Base-by-base conservation (phyloP, 2,797 vertebrate genomes). In the Enteromius unitaeniatus region DNA sequence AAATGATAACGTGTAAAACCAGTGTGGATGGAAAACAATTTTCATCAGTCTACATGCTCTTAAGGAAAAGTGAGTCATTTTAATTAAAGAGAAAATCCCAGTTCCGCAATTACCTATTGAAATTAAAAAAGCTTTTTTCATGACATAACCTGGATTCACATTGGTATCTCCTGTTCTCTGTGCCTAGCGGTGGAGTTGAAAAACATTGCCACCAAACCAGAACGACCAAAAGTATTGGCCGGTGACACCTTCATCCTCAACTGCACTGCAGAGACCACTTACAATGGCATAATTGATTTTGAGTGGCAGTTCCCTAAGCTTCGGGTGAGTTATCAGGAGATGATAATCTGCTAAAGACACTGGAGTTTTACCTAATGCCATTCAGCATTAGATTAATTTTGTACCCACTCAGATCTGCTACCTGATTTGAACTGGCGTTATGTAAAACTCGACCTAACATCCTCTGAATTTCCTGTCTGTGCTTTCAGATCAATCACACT, bases 171-270 rank as follows among this genome's bases (percentile, higher is more conserved):
- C 65, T 86, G 14, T 83, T 62, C 75, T 58, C 9, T 83, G 85
- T 88, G 72, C 76, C 40, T 86, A 96, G 95, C 90, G 23, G 0
- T 0, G 21, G 0, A 6, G 17, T 70, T 95, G 2, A 47, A 70
- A 0, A 90, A 94, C n/a, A 89, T 95, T 14, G 93, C 49, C 82
- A 91, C 95, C 42, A 90, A 86, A 31, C 88, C 89, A 17, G 64
- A 89, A 0, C 87, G 51, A 42, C 49, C 86, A 13, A 95, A 82
- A 87, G 73, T 97, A 87, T 58, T 98, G 82, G 92, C 93, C 1
- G 97, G 97, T 83, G 94, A 96, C 31, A 93, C 90, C 0, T 93
- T 98, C 1, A 4, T 3, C 0, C 92, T 99, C 69, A 93, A 91
- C 77, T 99, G 97, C 86, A 90, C 83, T 6, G 97, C 92, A 21